Evolutionary conservation across 2,888 invertebrate genomes (phyloP), one percentile per base, ranked within the genome.

Genomic region (Apeira syringaria): DNA sequence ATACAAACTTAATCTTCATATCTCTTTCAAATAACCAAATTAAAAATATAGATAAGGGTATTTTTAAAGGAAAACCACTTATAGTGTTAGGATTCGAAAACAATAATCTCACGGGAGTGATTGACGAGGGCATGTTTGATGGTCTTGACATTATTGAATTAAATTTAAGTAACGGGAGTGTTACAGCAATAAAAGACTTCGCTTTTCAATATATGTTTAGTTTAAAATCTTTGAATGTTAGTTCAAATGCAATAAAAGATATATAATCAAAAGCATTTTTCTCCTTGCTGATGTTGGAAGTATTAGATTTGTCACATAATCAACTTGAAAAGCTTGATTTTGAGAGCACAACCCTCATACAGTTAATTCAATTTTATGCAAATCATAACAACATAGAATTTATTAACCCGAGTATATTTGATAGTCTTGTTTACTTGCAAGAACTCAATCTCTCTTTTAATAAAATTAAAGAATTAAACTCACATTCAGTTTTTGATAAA

Each of bases 221-320:
- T 15, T 28, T 54, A 10, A 34, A 9, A 1, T 13, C 9, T 11
- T 34, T 54, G 2, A 54, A 54, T 39, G 5, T 48, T 1, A 50
- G 46, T 20, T 39, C 11, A 6, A 54, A 54, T 28, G 18, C 18
- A 3, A 39, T 54, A 12, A 25, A 10, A 5, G 11, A 17, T n/a
- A 38, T 54, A 34, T 44, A 50, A 7, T 4, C n/a, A 5, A 39
- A 38, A 1, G 33, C 53, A n/a, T 54, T 54, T 29, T 41, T 9
- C n/a, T 30, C 35, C 5, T 38, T 50, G 22, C 11, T 34, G 3
- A 29, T 9, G 3, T 18, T 54, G 11, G 17, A 35, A 5, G 18
- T 13, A 0, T 12, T 54, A 17, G 51, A 54, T 25, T 29, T 54
- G 24, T 54, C 54, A 5, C 25, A 45, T 22, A 54, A 54, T 29